Conservation (phyloP, 1,140 invertebrate genomes). For the Psix sp. region DNA sequence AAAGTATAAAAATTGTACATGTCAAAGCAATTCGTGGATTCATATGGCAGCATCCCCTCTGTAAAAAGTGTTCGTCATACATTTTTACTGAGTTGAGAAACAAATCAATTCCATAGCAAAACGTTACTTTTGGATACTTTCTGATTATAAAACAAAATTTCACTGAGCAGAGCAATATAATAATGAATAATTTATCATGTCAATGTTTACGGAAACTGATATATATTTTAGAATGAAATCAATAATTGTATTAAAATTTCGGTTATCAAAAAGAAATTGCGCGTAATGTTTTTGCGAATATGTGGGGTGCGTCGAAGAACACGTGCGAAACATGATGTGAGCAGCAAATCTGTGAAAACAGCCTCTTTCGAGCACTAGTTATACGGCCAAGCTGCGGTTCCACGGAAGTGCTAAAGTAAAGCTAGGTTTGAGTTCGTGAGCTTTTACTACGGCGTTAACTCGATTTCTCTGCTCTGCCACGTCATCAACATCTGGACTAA, state of each 20-base stretch:
- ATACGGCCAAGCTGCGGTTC: conserved; percentile 59
- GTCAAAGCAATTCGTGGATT: conserved; percentile 24
- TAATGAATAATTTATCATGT: too few species aligned
- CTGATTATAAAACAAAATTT: too few species aligned
- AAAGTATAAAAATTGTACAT: conserved; percentile 41
- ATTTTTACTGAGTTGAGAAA: conserved; percentile 9
- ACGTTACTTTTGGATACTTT: too few species aligned
- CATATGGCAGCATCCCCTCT: conserved; percentile 2
- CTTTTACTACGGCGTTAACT: conserved; percentile 65
- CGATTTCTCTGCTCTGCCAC: conserved; percentile 58
- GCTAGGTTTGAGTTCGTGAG: conserved; percentile 58
- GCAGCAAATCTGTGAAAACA: conserved; percentile 51
- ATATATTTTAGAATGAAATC: too few species aligned
- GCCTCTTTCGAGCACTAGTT: conserved; percentile 47
- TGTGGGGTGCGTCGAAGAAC: too few species aligned
- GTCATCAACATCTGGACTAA: conserved; percentile 62
- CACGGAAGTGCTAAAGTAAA: conserved; percentile 62
- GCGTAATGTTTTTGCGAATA: too few species aligned
- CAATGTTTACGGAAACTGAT: too few species aligned
- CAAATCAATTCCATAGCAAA: conserved; percentile 3
- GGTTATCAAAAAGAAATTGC: too few species aligned
- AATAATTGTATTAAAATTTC: too few species aligned
- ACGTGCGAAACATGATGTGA: conserved; percentile 29
- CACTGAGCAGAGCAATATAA: too few species aligned
- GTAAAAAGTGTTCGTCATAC: conserved; percentile 10